Evolutionary conservation across 53 echinoderm and acorn worm species (phyloP), one percentile per base, ranked within the genome.

Genomic region (Echinarachnius parma): DNA sequence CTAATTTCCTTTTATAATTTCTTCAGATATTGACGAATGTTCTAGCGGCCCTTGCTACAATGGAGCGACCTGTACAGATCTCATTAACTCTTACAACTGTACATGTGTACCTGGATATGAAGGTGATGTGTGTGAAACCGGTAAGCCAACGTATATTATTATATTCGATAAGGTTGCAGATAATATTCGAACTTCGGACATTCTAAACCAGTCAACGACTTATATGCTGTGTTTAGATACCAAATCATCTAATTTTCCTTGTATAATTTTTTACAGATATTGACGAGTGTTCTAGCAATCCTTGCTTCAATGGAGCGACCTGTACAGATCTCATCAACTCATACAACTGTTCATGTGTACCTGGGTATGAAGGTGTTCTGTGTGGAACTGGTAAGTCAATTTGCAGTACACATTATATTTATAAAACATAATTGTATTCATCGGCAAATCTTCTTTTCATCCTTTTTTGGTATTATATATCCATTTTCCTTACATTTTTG

Each of bases 51-150:
- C 63, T 2, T 63, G 63, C 18, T 23, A 13, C 1, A 63, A 63
- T 39, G 45, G 63, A 8, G 63, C 25, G 9, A 42, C 45, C 1
- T 63, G 63, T n/a, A 26, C 1, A 0, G 63, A 63, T 15, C 2
- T 20, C 1, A 39, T 63, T 14, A 44, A 44, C 9, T 63, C 14
- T 11, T 63, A 63, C 27, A 42, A 42, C 63, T 63, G 63, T 39
- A 39, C 44, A 9, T 63, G 63, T 25, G 8, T 5, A 7, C 24
- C 63, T 15, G 63, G 44, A 0, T 63, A 25, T 10, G 25, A 39
- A 20, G 63, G 63, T 8, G 8, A 27, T 1, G 13, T 27, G 3
- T 64, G 64, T 25, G 30, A 46, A 46, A 28, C 11, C 2, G 64
- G 64, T 64, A 14, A 61, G 61, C n/a, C 2, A 39, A 39, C 39